Evolutionary conservation across 2,888 invertebrate genomes (phyloP).

Genomic region (Pristionchus exspectatus): DNA sequence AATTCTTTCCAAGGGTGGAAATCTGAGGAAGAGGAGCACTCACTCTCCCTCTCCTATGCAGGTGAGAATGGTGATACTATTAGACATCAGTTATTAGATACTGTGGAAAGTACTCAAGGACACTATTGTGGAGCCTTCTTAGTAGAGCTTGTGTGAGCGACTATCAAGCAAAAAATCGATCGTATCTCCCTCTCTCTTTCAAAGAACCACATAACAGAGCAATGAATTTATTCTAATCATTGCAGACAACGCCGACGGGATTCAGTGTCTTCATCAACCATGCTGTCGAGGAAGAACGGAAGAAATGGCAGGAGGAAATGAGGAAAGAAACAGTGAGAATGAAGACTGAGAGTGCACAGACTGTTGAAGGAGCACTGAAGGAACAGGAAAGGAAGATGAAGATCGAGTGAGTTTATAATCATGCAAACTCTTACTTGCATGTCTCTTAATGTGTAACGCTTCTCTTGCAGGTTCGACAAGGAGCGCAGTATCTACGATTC

Average conservation of each 20-base stretch:
- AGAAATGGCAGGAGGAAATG: conserved; percentile 54
- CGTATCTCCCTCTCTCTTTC: too few species aligned
- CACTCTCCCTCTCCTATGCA: conserved; percentile 43
- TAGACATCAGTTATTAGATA: not conserved
- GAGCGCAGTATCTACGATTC: conserved; percentile 56
- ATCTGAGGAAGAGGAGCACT: conserved; percentile 1
- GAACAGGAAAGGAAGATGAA: conserved; percentile 59
- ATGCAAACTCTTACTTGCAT: not conserved
- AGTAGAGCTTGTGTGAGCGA: too few species aligned
- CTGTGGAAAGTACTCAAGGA: not conserved
- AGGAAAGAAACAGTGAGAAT: conserved; percentile 50
- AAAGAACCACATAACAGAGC: too few species aligned
- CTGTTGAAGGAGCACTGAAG: conserved; percentile 58
- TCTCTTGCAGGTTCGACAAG: conserved; percentile 56
- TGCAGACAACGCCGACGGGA: conserved; percentile 1
- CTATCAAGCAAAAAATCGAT: too few species aligned
- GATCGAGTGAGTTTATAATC: conserved; percentile 14
- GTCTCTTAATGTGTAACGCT: not conserved
- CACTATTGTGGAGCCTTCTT: too few species aligned
- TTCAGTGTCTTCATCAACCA: conserved; percentile 53
- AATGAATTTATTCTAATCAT: not conserved
- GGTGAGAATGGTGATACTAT: not conserved
- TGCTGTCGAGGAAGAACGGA: conserved; percentile 52
- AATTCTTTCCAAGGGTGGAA: not conserved
- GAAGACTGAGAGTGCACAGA: conserved; percentile 52